These are phyloP conservation scores for Drosophila paranaensis DNA, from an alignment of 2,888 invertebrate genomes.

Conservation along the genomic window DNA sequence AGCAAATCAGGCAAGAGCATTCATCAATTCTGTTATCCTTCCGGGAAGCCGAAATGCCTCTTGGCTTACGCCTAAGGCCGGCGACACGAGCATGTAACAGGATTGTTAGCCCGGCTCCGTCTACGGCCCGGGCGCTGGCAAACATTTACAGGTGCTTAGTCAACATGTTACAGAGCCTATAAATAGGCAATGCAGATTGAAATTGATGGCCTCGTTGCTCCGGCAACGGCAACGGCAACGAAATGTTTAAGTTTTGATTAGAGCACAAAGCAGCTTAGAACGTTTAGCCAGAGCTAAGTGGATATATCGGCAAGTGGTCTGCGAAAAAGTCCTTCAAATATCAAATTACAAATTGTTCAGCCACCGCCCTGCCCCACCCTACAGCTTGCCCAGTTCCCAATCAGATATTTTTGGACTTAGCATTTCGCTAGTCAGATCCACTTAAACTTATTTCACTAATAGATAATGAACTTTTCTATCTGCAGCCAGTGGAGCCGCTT, in stretches of 20 bases:
- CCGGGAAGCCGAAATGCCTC: constrained; percentile 17
- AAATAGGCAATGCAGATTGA: constrained; percentile 68
- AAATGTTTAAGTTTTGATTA: constrained; percentile 65
- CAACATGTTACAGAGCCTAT: constrained; percentile 51
- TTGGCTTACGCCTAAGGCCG: constrained; percentile 18
- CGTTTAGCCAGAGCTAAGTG: constrained; percentile 12
- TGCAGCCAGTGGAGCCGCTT: not conserved
- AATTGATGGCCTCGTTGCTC: constrained; percentile 56
- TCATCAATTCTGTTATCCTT: constrained; percentile 71
- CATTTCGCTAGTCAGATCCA: not conserved
- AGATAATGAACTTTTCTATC: not conserved
- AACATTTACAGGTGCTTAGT: constrained; percentile 68
- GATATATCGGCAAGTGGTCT: constrained; percentile 1
- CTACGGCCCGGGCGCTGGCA: constrained; percentile 9
- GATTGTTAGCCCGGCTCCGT: constrained; percentile 19
- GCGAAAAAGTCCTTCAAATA: constrained; percentile 1
- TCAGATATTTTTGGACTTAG: not conserved
- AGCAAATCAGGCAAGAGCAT: constrained; percentile 69
- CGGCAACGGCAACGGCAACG: not conserved
- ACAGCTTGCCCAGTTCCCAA: not conserved
- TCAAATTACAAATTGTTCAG: constrained; percentile 1
- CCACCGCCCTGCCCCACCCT: no score
- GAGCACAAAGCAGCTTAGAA: constrained; percentile 50
- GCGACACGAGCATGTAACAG: constrained; percentile 19
- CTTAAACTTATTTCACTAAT: not conserved